These are phyloP conservation scores for Geophilus truncorum DNA, from an alignment of 2,888 invertebrate species.

Conservation along the genomic window DNA sequence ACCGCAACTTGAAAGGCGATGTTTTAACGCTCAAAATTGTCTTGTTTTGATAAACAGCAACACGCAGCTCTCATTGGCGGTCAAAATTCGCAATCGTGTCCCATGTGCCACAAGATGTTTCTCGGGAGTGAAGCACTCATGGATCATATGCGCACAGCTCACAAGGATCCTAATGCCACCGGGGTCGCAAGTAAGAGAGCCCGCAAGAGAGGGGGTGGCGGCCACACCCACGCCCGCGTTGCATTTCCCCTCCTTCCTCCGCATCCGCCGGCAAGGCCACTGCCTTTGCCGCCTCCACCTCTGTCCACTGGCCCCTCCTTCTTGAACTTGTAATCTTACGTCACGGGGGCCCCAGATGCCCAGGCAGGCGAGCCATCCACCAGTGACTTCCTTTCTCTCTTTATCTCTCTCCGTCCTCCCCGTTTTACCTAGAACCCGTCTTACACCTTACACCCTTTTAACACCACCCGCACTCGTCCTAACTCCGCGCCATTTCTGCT, in stretches of 20 bases:
- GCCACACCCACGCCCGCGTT: neutral
- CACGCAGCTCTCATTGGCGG: slow-evolving; percentile 89
- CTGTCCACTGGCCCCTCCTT: slow-evolving; percentile 37
- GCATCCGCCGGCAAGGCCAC: slow-evolving; percentile 42
- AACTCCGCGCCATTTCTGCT: slow-evolving; percentile 12
- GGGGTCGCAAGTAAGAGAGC: slow-evolving; percentile 75
- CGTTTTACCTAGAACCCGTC: neutral
- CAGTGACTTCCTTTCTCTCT: neutral
- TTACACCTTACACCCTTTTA: neutral
- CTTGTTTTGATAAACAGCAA: slow-evolving; percentile 67
- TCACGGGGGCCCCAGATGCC: slow-evolving; percentile 28
- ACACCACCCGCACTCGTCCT: neutral
- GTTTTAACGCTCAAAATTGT: neutral
- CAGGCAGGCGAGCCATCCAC: slow-evolving; percentile 24
- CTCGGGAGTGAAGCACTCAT: slow-evolving; percentile 87
- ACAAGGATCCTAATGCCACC: slow-evolving; percentile 85
- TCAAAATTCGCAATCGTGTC: slow-evolving; percentile 85
- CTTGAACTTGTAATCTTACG: slow-evolving; percentile 35
- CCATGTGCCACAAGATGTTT: slow-evolving; percentile 90
- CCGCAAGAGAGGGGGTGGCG: slow-evolving; percentile 33
- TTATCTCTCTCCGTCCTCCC: slow-evolving; percentile 7
- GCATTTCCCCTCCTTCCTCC: slow-evolving; percentile 59
- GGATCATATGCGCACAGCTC: slow-evolving; percentile 93
- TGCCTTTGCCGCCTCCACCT: slow-evolving; percentile 34
- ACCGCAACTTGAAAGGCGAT: neutral